Evolutionary conservation across 1,140 invertebrate species (phyloP).

Genomic region (Chionoecetes opilio): DNA sequence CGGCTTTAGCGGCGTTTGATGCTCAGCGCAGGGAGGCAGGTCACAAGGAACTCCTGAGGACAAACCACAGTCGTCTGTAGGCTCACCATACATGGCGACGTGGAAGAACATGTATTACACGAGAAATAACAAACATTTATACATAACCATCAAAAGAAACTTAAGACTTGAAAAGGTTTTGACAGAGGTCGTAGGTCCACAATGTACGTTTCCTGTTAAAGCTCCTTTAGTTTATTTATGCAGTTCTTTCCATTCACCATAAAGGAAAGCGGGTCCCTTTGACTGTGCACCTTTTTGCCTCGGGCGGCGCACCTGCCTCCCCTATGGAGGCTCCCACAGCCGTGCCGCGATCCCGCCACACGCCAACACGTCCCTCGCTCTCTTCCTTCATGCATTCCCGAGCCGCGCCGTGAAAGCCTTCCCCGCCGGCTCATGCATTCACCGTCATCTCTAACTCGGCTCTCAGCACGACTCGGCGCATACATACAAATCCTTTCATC

Average conservation of each 20-base stretch:
- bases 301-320: background rate
- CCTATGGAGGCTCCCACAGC: background rate
- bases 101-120: too few species aligned
- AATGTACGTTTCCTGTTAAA: background rate
- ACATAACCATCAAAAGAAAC: too few species aligned
- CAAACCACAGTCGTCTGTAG: too few species aligned
- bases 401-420: conserved; percentile 14
- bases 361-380: background rate
- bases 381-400: background rate
- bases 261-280: conserved; percentile 4
- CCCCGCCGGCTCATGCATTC: conserved; percentile 2
- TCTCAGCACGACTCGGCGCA: conserved; percentile 7
- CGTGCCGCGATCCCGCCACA: background rate
- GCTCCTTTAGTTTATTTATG: background rate
- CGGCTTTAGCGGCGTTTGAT: too few species aligned
- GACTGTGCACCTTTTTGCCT: conserved; percentile 4
- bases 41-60: too few species aligned
- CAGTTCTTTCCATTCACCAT: background rate
- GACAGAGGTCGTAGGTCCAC: background rate
- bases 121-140: too few species aligned
- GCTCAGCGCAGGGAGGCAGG: too few species aligned
- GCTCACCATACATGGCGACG: too few species aligned
- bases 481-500: conserved; percentile 30
- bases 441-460: conserved; percentile 25
- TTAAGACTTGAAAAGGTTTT: background rate